Evolutionary conservation across 2,797 vertebrate genomes (phyloP).

Genomic region (Cygnus olor): DNA sequence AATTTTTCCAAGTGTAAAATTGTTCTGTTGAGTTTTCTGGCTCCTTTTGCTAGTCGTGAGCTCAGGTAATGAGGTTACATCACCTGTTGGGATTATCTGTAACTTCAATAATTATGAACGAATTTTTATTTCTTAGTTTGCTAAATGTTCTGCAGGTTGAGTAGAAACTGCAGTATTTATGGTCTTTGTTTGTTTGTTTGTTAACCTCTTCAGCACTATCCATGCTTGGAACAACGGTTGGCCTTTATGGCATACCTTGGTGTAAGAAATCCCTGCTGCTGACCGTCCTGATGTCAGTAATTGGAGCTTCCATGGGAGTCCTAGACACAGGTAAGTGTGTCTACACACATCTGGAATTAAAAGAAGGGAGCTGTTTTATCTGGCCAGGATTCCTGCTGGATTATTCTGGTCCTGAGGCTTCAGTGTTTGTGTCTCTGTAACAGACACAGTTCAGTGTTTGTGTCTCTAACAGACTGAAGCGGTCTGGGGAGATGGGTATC

Average conservation of each 20-base stretch:
- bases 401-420: background rate
- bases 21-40: background rate
- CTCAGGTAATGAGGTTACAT: background rate
- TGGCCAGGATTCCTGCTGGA: background rate
- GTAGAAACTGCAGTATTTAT: background rate
- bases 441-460: too few relatives aligned
- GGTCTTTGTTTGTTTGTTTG: background rate
- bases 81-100: background rate
- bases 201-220: conserved; percentile 81
- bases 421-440: background rate
- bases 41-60: background rate
- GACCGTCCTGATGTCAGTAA: conserved; percentile 82
- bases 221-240: conserved; percentile 84
- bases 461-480: background rate
- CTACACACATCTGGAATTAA: background rate
- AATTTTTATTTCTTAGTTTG: background rate
- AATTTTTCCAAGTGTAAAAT: background rate
- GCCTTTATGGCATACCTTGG: conserved; percentile 88
- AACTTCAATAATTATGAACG: background rate
- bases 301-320: conserved; percentile 89
- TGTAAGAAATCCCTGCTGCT: conserved; percentile 77
- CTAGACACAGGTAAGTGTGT: conserved; percentile 89
- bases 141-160: background rate
- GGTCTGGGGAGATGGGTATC: background rate
- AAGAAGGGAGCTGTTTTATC: background rate